phyloP scores from a whole-genome alignment of 2,113 vertebrate species.

The Dunckerocampus dactyliophorus region DNA sequence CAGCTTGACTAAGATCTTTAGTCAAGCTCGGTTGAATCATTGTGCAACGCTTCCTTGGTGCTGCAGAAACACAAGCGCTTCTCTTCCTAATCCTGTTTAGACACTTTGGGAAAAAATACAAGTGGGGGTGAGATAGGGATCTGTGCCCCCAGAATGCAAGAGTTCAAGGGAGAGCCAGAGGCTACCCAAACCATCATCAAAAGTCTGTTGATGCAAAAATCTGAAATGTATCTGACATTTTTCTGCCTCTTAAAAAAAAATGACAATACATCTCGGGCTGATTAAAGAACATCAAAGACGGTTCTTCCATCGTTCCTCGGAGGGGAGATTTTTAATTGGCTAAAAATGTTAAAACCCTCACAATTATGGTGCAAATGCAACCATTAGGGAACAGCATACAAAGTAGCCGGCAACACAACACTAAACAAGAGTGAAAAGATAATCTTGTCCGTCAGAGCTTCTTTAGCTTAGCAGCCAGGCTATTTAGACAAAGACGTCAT shows the following conservation, averaged over 20 bases:
- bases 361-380: slow-evolving; percentile 92
- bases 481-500: slow-evolving; percentile 38
- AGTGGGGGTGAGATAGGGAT: slow-evolving; percentile 61
- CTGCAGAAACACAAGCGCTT: slow-evolving; percentile 62
- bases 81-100: slow-evolving; percentile 76
- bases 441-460: slow-evolving; percentile 48
- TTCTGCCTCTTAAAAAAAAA: slow-evolving; percentile 79
- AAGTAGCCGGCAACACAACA: slow-evolving; percentile 55
- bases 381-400: slow-evolving; percentile 78
- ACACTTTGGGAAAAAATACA: slow-evolving; percentile 63
- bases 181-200: slow-evolving; percentile 56
- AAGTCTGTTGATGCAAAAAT: slow-evolving; percentile 70
- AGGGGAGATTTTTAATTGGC: slow-evolving; percentile 92
- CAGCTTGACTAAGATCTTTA: slow-evolving; percentile 64
- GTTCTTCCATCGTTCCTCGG: slow-evolving; percentile 79
- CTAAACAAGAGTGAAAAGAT: background rate
- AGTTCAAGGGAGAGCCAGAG: slow-evolving; percentile 59
- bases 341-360: slow-evolving; percentile 88
- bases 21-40: slow-evolving; percentile 64
- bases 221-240: slow-evolving; percentile 84
- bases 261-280: slow-evolving; percentile 88
- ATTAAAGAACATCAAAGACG: slow-evolving; percentile 90
- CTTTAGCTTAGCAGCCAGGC: slow-evolving; percentile 36
- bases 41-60: slow-evolving; percentile 61
- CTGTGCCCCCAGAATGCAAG: slow-evolving; percentile 64